These are phyloP conservation scores for Hyles lineata DNA, from an alignment of 2,888 invertebrate genomes.

Conservation along the genomic window DNA sequence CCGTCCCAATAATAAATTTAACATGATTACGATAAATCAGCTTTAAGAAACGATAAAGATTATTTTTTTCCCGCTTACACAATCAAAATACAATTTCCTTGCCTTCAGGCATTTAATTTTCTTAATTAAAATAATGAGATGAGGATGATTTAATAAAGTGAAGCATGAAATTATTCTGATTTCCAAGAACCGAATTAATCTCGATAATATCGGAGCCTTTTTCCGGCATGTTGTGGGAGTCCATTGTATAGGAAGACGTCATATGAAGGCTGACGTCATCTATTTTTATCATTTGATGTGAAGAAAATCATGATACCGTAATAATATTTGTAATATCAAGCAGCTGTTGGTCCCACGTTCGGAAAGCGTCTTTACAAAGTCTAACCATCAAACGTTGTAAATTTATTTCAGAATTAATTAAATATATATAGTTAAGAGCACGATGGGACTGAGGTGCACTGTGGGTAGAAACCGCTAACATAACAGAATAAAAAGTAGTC, in stretches of 20 bases:
- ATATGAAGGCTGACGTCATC: not conserved
- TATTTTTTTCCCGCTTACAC: slow-evolving; percentile 38
- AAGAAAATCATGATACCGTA: too few species aligned
- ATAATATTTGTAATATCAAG: too few species aligned
- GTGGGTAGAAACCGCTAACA: too few species aligned
- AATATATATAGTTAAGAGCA: too few species aligned
- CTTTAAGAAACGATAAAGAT: slow-evolving; percentile 38
- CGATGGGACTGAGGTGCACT: too few species aligned
- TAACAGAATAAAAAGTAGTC: too few species aligned
- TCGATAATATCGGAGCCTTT: not conserved
- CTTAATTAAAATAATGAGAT: slow-evolving; percentile 54
- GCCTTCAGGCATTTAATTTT: slow-evolving; percentile 53
- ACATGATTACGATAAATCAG: slow-evolving; percentile 32
- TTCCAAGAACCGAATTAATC: not conserved
- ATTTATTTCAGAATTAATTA: too few species aligned
- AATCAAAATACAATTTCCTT: slow-evolving; percentile 47
- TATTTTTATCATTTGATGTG: too few species aligned
- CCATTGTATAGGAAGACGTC: not conserved
- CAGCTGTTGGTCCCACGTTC: too few species aligned
- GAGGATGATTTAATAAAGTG: slow-evolving; percentile 49
- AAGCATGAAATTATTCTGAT: slow-evolving; percentile 42
- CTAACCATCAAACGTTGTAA: too few species aligned
- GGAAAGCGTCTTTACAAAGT: too few species aligned
- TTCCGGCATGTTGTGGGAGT: not conserved
- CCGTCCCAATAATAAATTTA: not conserved